Conservation (phyloP, 2,113 vertebrate species). For the Thinocorus orbignyianus region DNA sequence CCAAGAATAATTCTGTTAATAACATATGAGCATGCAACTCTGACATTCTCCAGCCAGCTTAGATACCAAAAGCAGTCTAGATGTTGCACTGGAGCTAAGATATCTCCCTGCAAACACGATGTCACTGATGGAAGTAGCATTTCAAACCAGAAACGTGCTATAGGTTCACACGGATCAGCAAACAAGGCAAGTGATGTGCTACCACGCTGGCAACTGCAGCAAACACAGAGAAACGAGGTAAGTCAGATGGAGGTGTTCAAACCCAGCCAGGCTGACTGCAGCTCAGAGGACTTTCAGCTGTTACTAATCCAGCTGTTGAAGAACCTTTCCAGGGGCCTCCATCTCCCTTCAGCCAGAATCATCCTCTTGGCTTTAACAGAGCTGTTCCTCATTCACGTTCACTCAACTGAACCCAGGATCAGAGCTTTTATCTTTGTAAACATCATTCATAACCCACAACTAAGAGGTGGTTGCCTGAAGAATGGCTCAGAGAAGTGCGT, state of each 20-base stretch:
- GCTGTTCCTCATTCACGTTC: background rate
- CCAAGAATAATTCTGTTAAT: background rate
- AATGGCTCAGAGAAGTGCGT: background rate
- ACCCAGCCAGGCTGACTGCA: background rate
- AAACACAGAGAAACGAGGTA: background rate
- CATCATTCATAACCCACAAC: background rate
- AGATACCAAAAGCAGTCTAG: background rate
- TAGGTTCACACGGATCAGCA: background rate
- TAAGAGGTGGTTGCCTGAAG: background rate
- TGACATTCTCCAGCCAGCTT: background rate
- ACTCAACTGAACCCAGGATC: background rate
- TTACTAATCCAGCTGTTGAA: background rate
- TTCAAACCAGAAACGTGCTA: background rate
- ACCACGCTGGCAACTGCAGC: fast-evolving
- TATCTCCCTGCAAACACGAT: background rate
- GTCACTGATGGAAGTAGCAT: background rate
- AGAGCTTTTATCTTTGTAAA: background rate
- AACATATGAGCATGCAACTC: background rate
- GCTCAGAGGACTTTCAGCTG: background rate
- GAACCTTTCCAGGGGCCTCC: background rate
- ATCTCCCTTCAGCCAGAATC: background rate
- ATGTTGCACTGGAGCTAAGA: background rate
- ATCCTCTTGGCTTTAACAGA: background rate
- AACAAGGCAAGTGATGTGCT: background rate
- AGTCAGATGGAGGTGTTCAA: background rate